phyloP scores from a whole-genome alignment of 2,113 vertebrate species.

The Leptocoma aspasia region DNA sequence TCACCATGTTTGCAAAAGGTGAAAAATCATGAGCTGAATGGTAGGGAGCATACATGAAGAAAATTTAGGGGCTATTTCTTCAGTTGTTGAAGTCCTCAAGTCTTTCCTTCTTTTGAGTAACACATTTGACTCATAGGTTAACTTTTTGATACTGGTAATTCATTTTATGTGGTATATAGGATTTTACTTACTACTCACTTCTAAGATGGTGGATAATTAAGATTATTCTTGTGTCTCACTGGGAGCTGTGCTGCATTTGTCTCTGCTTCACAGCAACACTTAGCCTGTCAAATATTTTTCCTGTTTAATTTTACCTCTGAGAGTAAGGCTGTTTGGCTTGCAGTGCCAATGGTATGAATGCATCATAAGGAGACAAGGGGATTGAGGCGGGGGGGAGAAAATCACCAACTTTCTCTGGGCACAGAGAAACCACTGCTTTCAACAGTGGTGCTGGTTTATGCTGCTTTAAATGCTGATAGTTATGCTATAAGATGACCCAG shows the following conservation, averaged over 20 bases:
- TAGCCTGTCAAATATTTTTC: not conserved
- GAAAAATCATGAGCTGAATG: not conserved
- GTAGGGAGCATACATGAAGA: rapidly evolving
- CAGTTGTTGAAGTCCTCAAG: not conserved
- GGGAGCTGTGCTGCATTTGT: not conserved
- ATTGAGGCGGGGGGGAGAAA: rapidly evolving
- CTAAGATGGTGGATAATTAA: not conserved
- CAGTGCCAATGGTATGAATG: not conserved
- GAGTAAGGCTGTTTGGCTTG: not conserved
- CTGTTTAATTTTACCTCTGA: not conserved
- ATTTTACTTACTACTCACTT: not conserved
- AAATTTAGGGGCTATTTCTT: not conserved
- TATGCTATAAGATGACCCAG: not conserved
- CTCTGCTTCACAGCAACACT: not conserved
- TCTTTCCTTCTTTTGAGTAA: not conserved
- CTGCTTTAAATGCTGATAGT: not conserved
- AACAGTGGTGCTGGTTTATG: not conserved
- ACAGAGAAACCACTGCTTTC: not conserved
- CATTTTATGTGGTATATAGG: not conserved
- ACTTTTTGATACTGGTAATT: not conserved
- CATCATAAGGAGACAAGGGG: not conserved
- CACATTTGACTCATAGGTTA: not conserved
- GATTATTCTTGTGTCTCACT: not conserved
- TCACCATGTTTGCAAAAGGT: not conserved
- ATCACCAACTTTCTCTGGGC: not conserved